A percentile compares a stretch with the other conserved stretches of the same genome.
These are phyloP conservation scores for Eidolon helvum DNA, from an alignment of 2,113 vertebrate species.

Conservation along the genomic window DNA sequence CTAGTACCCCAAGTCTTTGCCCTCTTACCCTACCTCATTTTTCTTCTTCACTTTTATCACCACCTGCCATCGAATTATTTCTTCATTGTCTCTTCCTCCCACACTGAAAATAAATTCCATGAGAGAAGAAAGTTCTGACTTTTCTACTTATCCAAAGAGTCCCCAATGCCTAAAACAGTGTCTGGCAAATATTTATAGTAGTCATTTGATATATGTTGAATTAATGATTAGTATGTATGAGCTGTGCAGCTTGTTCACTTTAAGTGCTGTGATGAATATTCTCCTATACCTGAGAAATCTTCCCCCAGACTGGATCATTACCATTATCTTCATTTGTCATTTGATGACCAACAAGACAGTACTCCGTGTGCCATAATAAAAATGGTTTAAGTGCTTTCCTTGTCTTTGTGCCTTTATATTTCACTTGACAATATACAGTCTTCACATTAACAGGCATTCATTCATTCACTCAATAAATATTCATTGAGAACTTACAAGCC, in stretches of 20 bases:
- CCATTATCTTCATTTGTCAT: background rate
- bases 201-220: background rate
- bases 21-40: background rate
- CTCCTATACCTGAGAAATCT: background rate
- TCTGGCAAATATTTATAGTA: background rate
- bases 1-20: background rate
- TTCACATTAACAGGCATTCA: background rate
- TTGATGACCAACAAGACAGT: background rate
- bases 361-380: background rate
- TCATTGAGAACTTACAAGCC: background rate
- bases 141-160: background rate
- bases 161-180: background rate
- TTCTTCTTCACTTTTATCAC: background rate
- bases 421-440: background rate
- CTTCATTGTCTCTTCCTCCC: background rate
- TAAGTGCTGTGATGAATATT: background rate
- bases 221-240: background rate
- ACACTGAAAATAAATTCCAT: background rate
- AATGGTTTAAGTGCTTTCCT: conserved; percentile 3
- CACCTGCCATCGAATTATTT: background rate
- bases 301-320: background rate
- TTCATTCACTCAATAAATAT: conserved; percentile 22
- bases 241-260: background rate
- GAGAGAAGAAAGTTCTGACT: background rate
- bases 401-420: background rate